phyloP scores from a whole-genome alignment of 2,888 invertebrate species.

The Drosophila robusta region DNA sequence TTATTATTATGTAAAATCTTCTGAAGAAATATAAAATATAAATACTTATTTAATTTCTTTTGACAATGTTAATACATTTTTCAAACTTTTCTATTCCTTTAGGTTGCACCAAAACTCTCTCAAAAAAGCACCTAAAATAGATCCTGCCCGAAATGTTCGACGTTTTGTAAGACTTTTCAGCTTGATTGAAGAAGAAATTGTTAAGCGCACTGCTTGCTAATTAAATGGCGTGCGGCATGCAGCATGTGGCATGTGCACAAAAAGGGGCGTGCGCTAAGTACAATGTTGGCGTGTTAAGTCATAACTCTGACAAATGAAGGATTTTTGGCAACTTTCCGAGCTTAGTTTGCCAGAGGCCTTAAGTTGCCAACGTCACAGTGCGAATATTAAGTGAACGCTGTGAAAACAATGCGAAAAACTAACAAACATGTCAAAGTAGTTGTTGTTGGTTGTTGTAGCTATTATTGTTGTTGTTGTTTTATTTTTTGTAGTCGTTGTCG shows the following conservation, averaged over 20 bases:
- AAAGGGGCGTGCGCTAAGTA: conserved; percentile 17
- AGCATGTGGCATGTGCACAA: conserved; percentile 14
- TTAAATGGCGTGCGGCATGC: conserved; percentile 39
- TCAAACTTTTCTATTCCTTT: not conserved
- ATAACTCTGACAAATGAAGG: conserved; percentile 23
- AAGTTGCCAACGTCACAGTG: conserved; percentile 40
- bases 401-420: conserved; percentile 45
- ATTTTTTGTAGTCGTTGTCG: conserved; percentile 35
- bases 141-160: not conserved
- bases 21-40: too few species aligned
- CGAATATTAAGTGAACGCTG: conserved; percentile 32
- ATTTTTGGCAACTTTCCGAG: conserved; percentile 24
- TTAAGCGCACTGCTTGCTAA: conserved; percentile 35
- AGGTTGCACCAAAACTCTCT: not conserved
- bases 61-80: not conserved
- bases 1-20: too few species aligned
- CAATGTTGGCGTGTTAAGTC: conserved; percentile 36
- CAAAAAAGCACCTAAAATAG: conserved; percentile 3
- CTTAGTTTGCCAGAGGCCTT: conserved; percentile 22
- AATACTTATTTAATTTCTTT: not conserved
- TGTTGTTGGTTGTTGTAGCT: conserved; percentile 18
- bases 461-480: conserved; percentile 17
- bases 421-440: conserved; percentile 50
- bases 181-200: conserved; percentile 31
- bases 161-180: conserved; percentile 9